Conservation (phyloP, 2,113 vertebrate species). For the Pithys albifrons region DNA sequence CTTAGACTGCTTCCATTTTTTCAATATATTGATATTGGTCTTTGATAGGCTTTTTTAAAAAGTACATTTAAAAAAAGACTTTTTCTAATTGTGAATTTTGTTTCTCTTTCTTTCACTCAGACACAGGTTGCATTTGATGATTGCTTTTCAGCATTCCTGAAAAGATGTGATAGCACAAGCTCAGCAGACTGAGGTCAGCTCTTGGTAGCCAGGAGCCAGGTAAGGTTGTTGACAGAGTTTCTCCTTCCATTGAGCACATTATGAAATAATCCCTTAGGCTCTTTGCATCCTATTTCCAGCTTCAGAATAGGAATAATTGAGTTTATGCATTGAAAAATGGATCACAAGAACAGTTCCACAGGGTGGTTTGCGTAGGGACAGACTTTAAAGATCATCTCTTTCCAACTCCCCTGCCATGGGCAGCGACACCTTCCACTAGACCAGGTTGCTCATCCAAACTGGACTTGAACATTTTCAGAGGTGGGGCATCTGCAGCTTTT, state of each 20-base stretch:
- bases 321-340: not conserved
- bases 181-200: not conserved
- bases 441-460: not conserved
- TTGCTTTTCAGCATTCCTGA: not conserved
- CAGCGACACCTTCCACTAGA: not conserved
- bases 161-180: not conserved
- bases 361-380: not conserved
- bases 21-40: not conserved
- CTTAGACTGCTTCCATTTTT: not conserved
- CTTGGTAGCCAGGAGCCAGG: not conserved
- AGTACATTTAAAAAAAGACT: not conserved
- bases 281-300: not conserved
- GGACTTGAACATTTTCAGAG: not conserved
- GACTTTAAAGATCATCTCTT: not conserved
- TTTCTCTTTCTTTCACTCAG: not conserved
- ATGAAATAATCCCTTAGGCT: not conserved
- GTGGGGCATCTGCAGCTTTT: not conserved
- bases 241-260: not conserved
- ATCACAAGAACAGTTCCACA: not conserved
- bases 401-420: not conserved
- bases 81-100: not conserved
- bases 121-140: not conserved
- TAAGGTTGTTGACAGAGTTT: not conserved
- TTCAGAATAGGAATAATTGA: not conserved
- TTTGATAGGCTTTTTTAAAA: not conserved